Conservation (phyloP, 2,888 invertebrate genomes). For the Drosophila niveifrons region DNA sequence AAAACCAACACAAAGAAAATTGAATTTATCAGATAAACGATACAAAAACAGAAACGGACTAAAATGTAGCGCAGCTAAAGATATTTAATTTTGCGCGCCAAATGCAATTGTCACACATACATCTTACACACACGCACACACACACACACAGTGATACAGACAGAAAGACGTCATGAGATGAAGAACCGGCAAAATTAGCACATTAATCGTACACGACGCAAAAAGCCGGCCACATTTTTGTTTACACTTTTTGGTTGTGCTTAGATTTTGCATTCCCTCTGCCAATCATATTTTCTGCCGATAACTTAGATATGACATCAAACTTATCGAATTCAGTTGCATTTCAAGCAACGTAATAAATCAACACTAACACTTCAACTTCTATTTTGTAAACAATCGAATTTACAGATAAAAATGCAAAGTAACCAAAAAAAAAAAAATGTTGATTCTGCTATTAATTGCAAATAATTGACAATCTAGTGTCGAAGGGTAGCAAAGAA, state of each 20-base stretch:
- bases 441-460: too few relatives aligned
- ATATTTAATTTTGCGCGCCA: slow-evolving; percentile 51
- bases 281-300: too few relatives aligned
- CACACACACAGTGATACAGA: slow-evolving; percentile 5
- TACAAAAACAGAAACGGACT: background rate
- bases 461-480: background rate
- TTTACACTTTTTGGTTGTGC: slow-evolving; percentile 17
- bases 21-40: slow-evolving; percentile 1
- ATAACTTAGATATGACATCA: too few relatives aligned
- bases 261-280: background rate
- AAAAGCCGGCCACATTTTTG: slow-evolving; percentile 28
- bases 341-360: too few relatives aligned
- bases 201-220: slow-evolving; percentile 29
- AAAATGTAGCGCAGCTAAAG: slow-evolving; percentile 9
- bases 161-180: slow-evolving; percentile 22
- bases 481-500: slow-evolving; percentile 12
- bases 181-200: slow-evolving; percentile 38
- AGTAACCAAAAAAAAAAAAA: too few relatives aligned
- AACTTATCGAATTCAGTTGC: too few relatives aligned
- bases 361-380: background rate
- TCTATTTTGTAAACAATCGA: too few relatives aligned
- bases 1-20: too few relatives aligned
- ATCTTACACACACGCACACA: slow-evolving; percentile 11
- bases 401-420: too few relatives aligned
- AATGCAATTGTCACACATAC: slow-evolving; percentile 38